These are phyloP conservation scores for Andrena minutula DNA, from an alignment of 2,888 invertebrate species.

Conservation along the genomic window DNA sequence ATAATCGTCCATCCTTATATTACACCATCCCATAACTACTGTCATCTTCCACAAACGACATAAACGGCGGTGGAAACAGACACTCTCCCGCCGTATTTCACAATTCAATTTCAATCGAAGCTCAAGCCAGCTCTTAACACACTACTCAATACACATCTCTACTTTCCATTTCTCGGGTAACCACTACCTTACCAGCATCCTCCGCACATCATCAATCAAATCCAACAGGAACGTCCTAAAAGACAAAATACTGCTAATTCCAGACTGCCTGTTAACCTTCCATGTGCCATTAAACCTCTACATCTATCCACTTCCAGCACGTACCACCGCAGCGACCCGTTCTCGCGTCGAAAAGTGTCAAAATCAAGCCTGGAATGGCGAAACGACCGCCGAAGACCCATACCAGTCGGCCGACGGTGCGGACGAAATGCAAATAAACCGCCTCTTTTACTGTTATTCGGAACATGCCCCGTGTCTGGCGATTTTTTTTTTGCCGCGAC, in stretches of 20 bases:
- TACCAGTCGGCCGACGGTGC: slow-evolving; percentile 19
- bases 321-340: background rate
- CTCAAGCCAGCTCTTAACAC: too few species aligned
- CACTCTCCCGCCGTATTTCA: too few species aligned
- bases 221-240: background rate
- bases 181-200: too few species aligned
- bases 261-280: background rate
- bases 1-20: too few species aligned
- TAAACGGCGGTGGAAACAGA: too few species aligned
- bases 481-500: slow-evolving; percentile 66
- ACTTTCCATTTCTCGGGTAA: too few species aligned
- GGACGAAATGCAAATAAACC: slow-evolving; percentile 68
- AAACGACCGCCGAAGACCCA: slow-evolving; percentile 8
- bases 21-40: too few species aligned
- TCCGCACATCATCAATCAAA: too few species aligned
- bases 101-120: too few species aligned
- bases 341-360: slow-evolving; percentile 38
- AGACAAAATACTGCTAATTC: background rate
- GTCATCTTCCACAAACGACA: too few species aligned
- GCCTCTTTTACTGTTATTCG: slow-evolving; percentile 70
- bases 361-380: slow-evolving; percentile 29
- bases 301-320: background rate
- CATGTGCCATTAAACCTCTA: background rate
- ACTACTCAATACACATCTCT: too few species aligned
- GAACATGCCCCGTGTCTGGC: slow-evolving; percentile 54